Evolutionary conservation across 2,113 vertebrate genomes (phyloP).

Genomic region (Microtus ochrogaster): DNA sequence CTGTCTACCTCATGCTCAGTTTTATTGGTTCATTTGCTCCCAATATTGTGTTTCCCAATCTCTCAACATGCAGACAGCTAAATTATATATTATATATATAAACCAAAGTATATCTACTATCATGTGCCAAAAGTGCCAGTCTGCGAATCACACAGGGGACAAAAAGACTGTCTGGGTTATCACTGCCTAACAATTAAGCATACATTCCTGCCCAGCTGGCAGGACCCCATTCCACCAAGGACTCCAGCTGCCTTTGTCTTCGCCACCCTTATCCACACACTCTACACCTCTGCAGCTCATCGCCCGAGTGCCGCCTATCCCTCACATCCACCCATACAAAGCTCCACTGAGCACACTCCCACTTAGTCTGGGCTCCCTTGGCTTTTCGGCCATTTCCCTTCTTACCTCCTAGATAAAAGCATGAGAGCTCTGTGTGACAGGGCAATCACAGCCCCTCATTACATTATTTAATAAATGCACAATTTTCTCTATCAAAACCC

Average conservation of each 20-base stretch:
- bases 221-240: not conserved
- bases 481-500: not conserved
- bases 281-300: not conserved
- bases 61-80: not conserved
- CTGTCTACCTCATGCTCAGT: not conserved
- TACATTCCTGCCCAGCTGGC: not conserved
- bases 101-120: not conserved
- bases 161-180: not conserved
- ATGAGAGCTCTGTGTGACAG: not conserved
- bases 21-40: not conserved
- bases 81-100: not conserved
- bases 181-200: not conserved
- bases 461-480: not conserved
- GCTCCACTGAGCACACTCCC: not conserved
- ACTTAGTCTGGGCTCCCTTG: not conserved
- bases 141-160: not conserved
- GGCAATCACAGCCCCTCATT: not conserved
- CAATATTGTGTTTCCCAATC: slow-evolving; percentile 5
- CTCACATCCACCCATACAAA: not conserved
- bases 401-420: not conserved
- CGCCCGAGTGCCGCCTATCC: not conserved
- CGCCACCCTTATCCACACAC: not conserved
- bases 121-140: not conserved
- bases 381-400: not conserved
- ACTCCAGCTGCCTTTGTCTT: not conserved